Percentiles rank a stretch among this genome's conserved stretches.
Conservation (phyloP, 2,113 vertebrate species). For the Cranoglanis bouderius region DNA sequence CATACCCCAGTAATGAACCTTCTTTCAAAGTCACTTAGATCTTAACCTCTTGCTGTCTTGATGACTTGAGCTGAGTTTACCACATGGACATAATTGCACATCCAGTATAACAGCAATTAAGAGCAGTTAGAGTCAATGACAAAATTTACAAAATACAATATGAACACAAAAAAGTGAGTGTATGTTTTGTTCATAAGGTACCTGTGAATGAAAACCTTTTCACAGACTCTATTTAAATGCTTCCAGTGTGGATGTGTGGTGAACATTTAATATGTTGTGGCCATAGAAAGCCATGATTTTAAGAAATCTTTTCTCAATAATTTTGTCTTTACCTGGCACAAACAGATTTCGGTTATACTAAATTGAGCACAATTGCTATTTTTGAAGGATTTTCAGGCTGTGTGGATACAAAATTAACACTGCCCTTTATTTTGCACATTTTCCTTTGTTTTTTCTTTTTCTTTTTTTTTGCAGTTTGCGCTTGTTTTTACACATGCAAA, state of each 20-base stretch:
- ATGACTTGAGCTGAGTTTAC: neutral
- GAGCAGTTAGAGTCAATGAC: neutral
- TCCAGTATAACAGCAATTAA: neutral
- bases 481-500: neutral
- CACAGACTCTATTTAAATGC: neutral
- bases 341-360: neutral
- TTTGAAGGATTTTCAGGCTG: neutral
- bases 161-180: neutral
- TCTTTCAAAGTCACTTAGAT: neutral
- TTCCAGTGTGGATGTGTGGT: neutral
- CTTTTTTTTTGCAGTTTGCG: neutral
- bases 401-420: neutral
- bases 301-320: neutral
- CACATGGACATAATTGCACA: neutral
- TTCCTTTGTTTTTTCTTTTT: neutral
- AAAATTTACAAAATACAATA: neutral
- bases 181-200: neutral
- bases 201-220: neutral
- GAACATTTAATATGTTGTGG: neutral
- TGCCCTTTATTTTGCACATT: neutral
- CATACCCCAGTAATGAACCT: neutral
- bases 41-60: neutral
- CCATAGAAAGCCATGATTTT: neutral
- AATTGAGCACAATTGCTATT: neutral
- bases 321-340: neutral